phyloP scores from a whole-genome alignment of 92 coral and sea anemone species.

The Paramuricea clavata region DNA sequence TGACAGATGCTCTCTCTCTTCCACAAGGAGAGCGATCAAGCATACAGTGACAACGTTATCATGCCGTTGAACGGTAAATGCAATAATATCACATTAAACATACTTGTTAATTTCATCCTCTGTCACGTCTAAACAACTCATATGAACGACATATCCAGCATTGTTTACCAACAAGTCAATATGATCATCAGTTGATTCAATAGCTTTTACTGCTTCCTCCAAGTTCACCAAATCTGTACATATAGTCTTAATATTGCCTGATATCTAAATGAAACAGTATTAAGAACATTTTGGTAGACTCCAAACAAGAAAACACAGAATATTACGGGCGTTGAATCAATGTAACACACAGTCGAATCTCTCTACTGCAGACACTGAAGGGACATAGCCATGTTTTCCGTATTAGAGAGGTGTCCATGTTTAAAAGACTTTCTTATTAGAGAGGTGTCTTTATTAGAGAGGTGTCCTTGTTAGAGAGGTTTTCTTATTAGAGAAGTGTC shows the following conservation, averaged over 20 bases:
- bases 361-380: background rate
- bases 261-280: background rate
- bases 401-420: no score
- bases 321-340: background rate
- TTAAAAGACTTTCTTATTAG: no score
- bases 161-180: constrained; percentile 44
- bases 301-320: background rate
- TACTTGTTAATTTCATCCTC: constrained; percentile 43
- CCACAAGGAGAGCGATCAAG: no score
- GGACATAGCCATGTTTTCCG: no score
- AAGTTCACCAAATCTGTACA: constrained; percentile 24
- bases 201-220: constrained; percentile 21
- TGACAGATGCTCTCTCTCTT: no score
- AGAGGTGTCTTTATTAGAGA: no score
- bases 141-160: background rate
- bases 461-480: no score
- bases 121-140: constrained; percentile 1
- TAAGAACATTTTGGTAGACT: background rate
- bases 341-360: background rate
- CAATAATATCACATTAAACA: background rate
- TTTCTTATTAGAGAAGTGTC: no score
- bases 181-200: background rate
- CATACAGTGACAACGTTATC: no score
- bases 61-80: no score
- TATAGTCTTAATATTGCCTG: constrained; percentile 20